Evolutionary conservation across 2,888 invertebrate species (phyloP), one percentile per base, ranked within the genome.

Genomic region (Drosophila limbata): DNA sequence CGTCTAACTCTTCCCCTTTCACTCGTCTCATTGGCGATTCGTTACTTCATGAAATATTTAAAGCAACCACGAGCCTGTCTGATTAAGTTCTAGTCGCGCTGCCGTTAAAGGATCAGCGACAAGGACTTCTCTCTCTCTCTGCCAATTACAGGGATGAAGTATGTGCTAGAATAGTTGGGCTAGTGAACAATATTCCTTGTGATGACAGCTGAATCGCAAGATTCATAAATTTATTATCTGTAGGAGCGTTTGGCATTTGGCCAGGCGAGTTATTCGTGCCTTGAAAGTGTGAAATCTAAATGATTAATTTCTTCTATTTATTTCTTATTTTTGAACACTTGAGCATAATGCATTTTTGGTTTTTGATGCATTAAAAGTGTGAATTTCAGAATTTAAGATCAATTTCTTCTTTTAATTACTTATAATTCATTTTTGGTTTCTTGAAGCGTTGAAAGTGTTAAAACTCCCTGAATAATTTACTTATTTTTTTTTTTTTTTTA

Each of bases 11-110:
- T 13, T 35, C 8, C 17, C 17, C 8, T 42, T 11, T 13, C 42
- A 50, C 47, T 51, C 57, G 52, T 55, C 77, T 78, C 70, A 74
- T 77, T 69, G 77, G 50, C 67, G 73, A 73, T 81, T 81, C 66
- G 68, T 62, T 51, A 48, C 62, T 68, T 64, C 77, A 87, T 86
- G 77, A 81, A 86, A 88, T 86, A 88, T 86, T 86, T 81, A 86
- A 45, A 11, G 47, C 40, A 45, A 48, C 57, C 73, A 69, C 53
- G 62, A 60, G 61, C 45, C 60, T 57, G 65, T 40, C 64, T 44
- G 59, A 69, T 44, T 50, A 56, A 71, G 81, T 66, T 40, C 40
- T 25, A 33, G 68, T 52, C 59, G 51, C 66, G 61, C 52, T 47
- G 45, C 60, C 50, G 63, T 67, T 63, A 65, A 73, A 68, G 73